Evolutionary conservation across 2,888 invertebrate species (phyloP).

Genomic region (Tachina fera): DNA sequence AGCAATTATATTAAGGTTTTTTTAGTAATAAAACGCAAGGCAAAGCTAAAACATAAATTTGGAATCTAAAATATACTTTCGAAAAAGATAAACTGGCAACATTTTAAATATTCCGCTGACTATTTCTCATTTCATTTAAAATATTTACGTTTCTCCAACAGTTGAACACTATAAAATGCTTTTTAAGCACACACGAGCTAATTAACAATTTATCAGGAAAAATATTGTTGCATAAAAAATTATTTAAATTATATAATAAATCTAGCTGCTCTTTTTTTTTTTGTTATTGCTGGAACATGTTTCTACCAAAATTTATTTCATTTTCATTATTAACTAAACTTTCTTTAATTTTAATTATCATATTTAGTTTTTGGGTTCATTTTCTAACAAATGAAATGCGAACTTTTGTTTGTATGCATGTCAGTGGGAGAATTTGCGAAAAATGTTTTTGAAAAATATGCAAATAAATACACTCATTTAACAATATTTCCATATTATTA

Average conservation of each 20-base stretch:
- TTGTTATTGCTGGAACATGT: not conserved
- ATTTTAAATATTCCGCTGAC: too few relatives aligned
- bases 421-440: not conserved
- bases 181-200: not conserved
- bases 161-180: not conserved
- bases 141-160: not conserved
- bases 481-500: constrained; percentile 47
- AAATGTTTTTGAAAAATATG: constrained; percentile 34
- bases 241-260: not conserved
- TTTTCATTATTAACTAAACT: not conserved
- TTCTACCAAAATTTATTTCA: not conserved
- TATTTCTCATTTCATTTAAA: not conserved
- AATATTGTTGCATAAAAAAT: not conserved
- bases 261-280: not conserved
- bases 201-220: not conserved
- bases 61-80: too few relatives aligned
- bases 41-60: too few relatives aligned
- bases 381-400: not conserved
- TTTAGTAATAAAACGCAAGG: too few relatives aligned
- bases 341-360: constrained; percentile 13
- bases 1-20: too few relatives aligned
- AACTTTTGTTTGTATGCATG: not conserved
- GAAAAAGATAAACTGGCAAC: too few relatives aligned
- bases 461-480: constrained; percentile 38
- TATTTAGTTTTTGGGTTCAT: constrained; percentile 1